phyloP scores from a whole-genome alignment of 2,797 vertebrate species.

The Mormyrus hasselquistii region DNA sequence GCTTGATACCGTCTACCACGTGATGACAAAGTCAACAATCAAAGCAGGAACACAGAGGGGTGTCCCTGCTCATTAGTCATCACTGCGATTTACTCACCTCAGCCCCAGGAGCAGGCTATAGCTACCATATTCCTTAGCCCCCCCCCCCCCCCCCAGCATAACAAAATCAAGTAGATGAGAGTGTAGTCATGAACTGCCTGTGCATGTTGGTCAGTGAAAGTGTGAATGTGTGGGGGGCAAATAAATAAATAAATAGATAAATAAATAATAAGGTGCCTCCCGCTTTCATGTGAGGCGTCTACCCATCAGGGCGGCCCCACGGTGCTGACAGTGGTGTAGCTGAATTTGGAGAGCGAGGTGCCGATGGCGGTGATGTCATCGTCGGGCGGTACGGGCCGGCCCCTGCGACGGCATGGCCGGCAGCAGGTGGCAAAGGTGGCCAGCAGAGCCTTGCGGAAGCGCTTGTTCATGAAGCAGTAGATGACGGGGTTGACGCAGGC shows the following conservation, averaged over 20 bases:
- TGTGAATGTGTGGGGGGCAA: background rate
- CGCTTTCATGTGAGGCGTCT: background rate
- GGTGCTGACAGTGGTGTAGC: conserved; percentile 91
- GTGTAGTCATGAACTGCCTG: background rate
- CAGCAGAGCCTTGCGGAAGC: conserved; percentile 82
- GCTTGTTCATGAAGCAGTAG: conserved; percentile 98
- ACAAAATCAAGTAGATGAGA: background rate
- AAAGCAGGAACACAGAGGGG: background rate
- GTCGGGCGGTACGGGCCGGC: conserved; percentile 40
- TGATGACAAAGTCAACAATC: background rate
- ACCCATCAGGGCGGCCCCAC: conserved; percentile 67
- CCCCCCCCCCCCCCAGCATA: background rate
- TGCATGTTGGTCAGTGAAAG: background rate
- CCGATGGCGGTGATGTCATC: conserved; percentile 69
- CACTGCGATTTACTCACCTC: background rate
- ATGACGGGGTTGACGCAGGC: conserved; percentile 88
- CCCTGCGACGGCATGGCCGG: conserved; percentile 47
- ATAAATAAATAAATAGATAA: background rate
- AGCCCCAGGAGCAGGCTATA: background rate
- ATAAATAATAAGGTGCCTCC: background rate
- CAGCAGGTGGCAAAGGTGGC: conserved; percentile 71
- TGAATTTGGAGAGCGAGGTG: conserved; percentile 83
- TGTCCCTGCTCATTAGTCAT: background rate
- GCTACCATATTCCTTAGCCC: background rate
- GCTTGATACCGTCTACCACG: background rate